These are phyloP conservation scores for Reinhardtius hippoglossoides DNA, from an alignment of 2,113 vertebrate genomes.

Conservation along the genomic window DNA sequence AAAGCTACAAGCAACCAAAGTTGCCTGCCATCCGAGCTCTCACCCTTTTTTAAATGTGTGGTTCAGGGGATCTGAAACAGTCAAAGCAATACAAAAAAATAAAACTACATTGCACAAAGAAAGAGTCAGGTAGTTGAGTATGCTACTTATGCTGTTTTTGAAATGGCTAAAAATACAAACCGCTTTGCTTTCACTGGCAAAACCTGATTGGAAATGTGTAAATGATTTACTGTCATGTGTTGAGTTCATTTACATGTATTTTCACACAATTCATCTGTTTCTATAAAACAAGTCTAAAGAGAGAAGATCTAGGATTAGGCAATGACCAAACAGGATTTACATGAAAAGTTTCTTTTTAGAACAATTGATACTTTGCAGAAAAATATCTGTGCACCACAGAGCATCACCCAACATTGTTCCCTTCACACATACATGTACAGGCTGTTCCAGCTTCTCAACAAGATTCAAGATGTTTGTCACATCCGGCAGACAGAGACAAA, in stretches of 20 bases:
- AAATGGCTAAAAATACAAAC: slow-evolving; percentile 17
- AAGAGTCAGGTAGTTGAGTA: slow-evolving; percentile 29
- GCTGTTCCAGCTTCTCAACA: neutral
- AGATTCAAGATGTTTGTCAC: neutral
- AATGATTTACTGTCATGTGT: neutral
- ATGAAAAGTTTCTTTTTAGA: neutral
- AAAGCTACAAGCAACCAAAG: neutral
- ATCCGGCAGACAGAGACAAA: slow-evolving; percentile 1
- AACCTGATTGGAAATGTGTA: neutral
- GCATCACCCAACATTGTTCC: neutral
- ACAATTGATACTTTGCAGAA: neutral
- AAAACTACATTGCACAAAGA: slow-evolving; percentile 23
- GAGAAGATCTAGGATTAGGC: slow-evolving; percentile 10
- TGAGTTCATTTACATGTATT: slow-evolving; percentile 8
- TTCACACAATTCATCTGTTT: slow-evolving; percentile 2
- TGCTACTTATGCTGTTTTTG: slow-evolving; percentile 49
- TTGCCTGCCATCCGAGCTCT: slow-evolving; percentile 10
- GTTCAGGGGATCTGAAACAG: slow-evolving; percentile 11
- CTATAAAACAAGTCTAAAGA: slow-evolving; percentile 9
- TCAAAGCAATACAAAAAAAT: neutral
- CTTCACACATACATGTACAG: slow-evolving; percentile 32
- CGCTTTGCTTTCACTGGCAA: neutral
- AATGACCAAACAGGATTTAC: slow-evolving; percentile 27
- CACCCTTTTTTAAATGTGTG: neutral
- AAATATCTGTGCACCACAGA: neutral